Percentiles rank a stretch among this genome's conserved stretches.
These are phyloP conservation scores for Esox masquinongy DNA, from an alignment of 2,797 vertebrate species.

Conservation along the genomic window DNA sequence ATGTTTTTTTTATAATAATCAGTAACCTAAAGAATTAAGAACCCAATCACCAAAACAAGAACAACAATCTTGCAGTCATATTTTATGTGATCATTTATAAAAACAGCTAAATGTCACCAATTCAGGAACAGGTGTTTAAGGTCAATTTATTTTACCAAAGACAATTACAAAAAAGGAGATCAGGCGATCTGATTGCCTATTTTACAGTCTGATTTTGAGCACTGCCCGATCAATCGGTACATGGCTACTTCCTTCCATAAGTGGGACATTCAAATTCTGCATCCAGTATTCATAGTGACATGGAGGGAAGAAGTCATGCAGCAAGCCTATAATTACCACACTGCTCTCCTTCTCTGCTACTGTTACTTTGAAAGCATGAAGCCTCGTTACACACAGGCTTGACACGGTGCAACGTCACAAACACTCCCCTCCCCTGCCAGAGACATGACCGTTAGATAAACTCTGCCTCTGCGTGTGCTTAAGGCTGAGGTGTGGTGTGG, in stretches of 20 bases:
- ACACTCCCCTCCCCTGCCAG: conserved; percentile 6
- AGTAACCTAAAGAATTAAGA: too few species aligned
- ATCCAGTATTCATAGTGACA: background rate
- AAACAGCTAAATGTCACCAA: too few species aligned
- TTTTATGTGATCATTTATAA: too few species aligned
- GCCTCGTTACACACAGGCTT: background rate
- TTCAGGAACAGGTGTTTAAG: too few species aligned
- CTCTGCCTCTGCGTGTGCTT: conserved; percentile 3
- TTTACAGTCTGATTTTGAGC: too few species aligned
- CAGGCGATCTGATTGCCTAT: too few species aligned
- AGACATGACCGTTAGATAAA: conserved; percentile 31
- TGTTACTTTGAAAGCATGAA: background rate
- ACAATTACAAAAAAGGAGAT: too few species aligned
- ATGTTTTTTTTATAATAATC: too few species aligned
- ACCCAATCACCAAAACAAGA: too few species aligned
- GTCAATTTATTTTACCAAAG: too few species aligned
- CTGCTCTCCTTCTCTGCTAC: background rate
- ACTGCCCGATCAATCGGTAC: too few species aligned
- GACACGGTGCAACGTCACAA: background rate
- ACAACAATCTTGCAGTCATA: too few species aligned
- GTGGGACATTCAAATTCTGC: background rate
- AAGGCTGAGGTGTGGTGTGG: background rate
- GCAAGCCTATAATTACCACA: background rate
- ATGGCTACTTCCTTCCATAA: background rate
- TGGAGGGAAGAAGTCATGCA: background rate